phyloP scores from a whole-genome alignment of 1,140 invertebrate genomes.

The Physella acuta region DNA sequence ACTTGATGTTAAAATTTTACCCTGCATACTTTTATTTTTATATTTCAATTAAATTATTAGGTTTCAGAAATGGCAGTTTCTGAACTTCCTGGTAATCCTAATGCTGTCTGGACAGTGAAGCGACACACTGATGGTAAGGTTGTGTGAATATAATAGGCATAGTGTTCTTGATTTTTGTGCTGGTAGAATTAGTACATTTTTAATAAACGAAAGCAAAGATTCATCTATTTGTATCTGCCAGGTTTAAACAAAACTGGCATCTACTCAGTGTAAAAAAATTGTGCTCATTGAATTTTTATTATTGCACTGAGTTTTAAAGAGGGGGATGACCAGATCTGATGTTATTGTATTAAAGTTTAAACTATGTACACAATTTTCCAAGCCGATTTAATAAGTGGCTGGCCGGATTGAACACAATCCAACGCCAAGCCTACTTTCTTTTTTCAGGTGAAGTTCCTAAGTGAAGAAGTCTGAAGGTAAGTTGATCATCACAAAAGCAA shows the following conservation, averaged over 20 bases:
- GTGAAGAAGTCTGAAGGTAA: neutral
- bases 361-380: neutral
- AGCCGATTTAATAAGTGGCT: slow-evolving; percentile 40
- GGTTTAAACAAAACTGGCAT: no score
- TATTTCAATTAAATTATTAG: slow-evolving; percentile 36
- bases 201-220: no score
- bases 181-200: neutral
- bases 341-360: no score
- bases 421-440: slow-evolving; percentile 54
- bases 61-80: slow-evolving; percentile 99
- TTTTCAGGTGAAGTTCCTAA: slow-evolving; percentile 31
- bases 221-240: no score
- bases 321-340: no score
- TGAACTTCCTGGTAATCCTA: slow-evolving; percentile 97
- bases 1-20: neutral
- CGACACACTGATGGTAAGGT: slow-evolving; percentile 84
- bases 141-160: neutral
- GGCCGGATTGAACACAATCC: slow-evolving; percentile 34
- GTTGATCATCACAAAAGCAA: no score
- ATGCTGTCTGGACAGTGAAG: slow-evolving; percentile 99
- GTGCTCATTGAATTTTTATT: no score
- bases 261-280: no score
- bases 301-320: no score
- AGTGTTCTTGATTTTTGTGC: neutral
- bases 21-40: neutral